Conservation (phyloP, 2,797 vertebrate species). For the Enoplosus armatus region DNA sequence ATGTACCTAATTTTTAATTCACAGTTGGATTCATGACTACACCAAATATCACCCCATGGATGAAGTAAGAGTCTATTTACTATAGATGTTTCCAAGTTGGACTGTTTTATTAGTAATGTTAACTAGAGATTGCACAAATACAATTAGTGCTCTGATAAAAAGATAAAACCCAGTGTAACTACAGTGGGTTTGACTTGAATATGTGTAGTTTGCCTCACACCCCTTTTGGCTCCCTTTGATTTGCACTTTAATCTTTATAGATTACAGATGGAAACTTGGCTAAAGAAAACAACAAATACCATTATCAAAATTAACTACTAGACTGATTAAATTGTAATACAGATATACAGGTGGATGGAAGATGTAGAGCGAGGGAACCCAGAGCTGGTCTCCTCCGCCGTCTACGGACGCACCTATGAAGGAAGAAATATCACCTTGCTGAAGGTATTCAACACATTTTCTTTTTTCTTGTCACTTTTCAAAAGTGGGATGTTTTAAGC, state of each 20-base stretch:
- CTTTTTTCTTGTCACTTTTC: not conserved
- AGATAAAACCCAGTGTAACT: too few species aligned
- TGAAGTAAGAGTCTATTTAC: conserved; percentile 54
- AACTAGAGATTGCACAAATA: not conserved
- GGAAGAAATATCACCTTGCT: conserved; percentile 70
- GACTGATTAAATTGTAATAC: not conserved
- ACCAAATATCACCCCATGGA: conserved; percentile 74
- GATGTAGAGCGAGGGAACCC: conserved; percentile 55
- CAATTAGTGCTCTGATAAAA: not conserved
- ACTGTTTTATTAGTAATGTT: not conserved
- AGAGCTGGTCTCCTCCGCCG: conserved; percentile 66
- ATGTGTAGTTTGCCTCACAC: not conserved
- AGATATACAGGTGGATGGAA: conserved; percentile 79
- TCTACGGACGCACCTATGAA: conserved; percentile 74
- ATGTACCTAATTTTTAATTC: not conserved
- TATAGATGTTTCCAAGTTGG: not conserved
- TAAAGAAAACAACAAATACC: not conserved
- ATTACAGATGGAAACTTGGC: not conserved
- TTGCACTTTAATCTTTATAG: not conserved
- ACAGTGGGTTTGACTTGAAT: not conserved
- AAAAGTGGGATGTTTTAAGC: not conserved
- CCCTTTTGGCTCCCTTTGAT: not conserved
- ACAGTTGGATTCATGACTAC: conserved; percentile 65
- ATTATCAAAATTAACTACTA: not conserved
- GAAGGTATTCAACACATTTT: conserved; percentile 56